Evolutionary conservation across 2,113 vertebrate species (phyloP).

Genomic region (Erinaceus europaeus): DNA sequence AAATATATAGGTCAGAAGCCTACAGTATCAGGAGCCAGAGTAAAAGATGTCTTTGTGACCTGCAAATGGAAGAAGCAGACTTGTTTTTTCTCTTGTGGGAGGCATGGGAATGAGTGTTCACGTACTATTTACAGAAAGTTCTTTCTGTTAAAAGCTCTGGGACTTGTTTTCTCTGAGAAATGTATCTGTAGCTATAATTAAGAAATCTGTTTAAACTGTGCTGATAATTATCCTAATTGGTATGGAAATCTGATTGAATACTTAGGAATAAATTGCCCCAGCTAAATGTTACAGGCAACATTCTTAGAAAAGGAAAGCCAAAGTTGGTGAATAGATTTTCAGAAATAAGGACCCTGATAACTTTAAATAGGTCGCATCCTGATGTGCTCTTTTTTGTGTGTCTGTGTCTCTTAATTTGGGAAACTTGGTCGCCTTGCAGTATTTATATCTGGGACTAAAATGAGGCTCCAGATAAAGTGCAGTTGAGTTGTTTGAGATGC

Average conservation of each 20-base stretch:
- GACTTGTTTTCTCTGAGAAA: constrained; percentile 46
- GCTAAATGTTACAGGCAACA: constrained; percentile 39
- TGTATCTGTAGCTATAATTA: constrained; percentile 48
- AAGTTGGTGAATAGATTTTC: constrained; percentile 59
- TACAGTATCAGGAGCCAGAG: background rate
- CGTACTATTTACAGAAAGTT: constrained; percentile 33
- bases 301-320: constrained; percentile 40
- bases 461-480: background rate
- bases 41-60: background rate
- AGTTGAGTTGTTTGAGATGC: constrained; percentile 28
- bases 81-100: background rate
- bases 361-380: constrained; percentile 54
- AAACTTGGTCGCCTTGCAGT: constrained; percentile 10
- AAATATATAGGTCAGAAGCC: background rate
- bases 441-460: constrained; percentile 50
- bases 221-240: constrained; percentile 41
- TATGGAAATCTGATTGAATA: constrained; percentile 29
- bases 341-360: constrained; percentile 39
- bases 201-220: constrained; percentile 51
- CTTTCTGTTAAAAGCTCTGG: constrained; percentile 62
- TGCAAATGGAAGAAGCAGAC: constrained; percentile 18
- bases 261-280: constrained; percentile 1
- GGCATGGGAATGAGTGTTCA: constrained; percentile 36
- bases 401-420: constrained; percentile 57
- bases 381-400: background rate